Base-by-base conservation (phyloP, 2,113 vertebrate species). In the Dicentrarchus labrax region DNA sequence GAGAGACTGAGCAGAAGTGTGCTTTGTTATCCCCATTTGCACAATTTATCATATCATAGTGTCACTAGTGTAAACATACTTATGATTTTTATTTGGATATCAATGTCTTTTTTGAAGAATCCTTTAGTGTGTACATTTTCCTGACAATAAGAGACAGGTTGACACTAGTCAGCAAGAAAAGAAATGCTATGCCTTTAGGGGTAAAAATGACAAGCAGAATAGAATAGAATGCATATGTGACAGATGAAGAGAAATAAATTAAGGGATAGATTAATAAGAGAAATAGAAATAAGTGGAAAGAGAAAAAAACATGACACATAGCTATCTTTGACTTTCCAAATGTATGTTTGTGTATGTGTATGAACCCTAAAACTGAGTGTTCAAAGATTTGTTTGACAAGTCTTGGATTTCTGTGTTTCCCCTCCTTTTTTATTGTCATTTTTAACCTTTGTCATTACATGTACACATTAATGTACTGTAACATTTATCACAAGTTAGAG, bases 401-500 rank as follows among this genome's bases (percentile, higher is more conserved):
- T 8, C 41, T 22, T 41, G 30, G 30, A 30, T 78, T 64, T 73
- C 16, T 15, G 12, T 59, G 16, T 57, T 71, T 41, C 38, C 2
- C 1, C 1, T 13, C 22, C 12, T 71, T 9, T 60, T 65, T 38
- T 38, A 22, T 61, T 41, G 4, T 21, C 13, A 22, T 57, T 56
- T 50, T 77, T n/a, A 41, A 54, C 47, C 36, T 43, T 11, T 56
- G 7, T 57, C 41, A 10, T 68, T 13, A 48, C n/a, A 30, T 22
- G 19, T 7, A 22, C 51, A 36, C 8, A 36, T 0, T 24, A 48
- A 45, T 24, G 53, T n/a, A 38, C 9, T 66, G 24, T 70, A 85
- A 83, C 43, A 62, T 85, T 83, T 45, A 77, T 77, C 38, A 38
- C 9, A 71, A 45, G 72, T 86, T 82, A 72, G 50, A 70, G 70